Evolutionary conservation across 2,113 vertebrate genomes (phyloP).

Genomic region (Rhipidura dahli): DNA sequence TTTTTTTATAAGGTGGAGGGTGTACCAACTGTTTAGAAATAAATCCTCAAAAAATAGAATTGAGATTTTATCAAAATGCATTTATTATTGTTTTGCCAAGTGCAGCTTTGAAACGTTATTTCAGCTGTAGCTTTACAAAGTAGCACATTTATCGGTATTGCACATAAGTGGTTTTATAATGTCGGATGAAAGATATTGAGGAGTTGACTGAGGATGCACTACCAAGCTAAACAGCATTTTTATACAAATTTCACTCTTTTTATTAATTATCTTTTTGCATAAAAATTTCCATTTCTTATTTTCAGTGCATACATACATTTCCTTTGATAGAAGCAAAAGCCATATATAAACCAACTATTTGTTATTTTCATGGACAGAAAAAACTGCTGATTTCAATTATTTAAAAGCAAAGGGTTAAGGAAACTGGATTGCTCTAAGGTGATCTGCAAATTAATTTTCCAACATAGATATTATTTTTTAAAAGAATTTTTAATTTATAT

Average conservation of each 20-base stretch:
- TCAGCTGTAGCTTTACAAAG: constrained; percentile 42
- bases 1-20: constrained; percentile 24
- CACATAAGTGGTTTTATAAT: constrained; percentile 32
- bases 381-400: background rate
- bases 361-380: background rate
- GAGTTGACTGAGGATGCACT: background rate
- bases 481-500: background rate
- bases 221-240: background rate
- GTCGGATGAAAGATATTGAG: background rate
- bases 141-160: constrained; percentile 47
- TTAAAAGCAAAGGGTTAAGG: background rate
- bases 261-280: background rate
- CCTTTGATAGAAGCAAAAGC: background rate
- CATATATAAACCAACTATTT: background rate
- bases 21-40: background rate
- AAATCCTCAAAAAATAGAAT: background rate
- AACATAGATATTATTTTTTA: background rate
- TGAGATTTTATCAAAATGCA: constrained; percentile 40
- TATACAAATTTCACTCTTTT: background rate
- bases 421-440: background rate
- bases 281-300: background rate
- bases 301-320: background rate
- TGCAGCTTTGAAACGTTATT: constrained; percentile 21
- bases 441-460: background rate
- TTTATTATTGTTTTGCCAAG: constrained; percentile 61